These are phyloP conservation scores for Brachyopa scutellaris DNA, from an alignment of 2,888 invertebrate genomes.

Conservation along the genomic window DNA sequence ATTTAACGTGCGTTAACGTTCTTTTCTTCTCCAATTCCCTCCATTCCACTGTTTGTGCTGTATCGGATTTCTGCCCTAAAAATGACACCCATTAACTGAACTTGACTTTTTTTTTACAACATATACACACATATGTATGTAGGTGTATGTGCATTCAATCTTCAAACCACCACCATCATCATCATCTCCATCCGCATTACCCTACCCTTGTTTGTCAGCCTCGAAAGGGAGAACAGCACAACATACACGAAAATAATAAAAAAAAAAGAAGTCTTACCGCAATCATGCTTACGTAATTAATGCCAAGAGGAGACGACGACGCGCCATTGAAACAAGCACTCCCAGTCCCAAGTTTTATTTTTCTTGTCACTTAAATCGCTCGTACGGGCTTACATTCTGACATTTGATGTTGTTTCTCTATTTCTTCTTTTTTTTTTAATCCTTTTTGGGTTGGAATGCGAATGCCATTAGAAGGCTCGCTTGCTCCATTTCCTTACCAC, in stretches of 20 bases:
- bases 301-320: slow-evolving; percentile 49
- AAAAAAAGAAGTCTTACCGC: slow-evolving; percentile 29
- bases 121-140: slow-evolving; percentile 10
- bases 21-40: background rate
- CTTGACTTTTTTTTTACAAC: slow-evolving; percentile 58
- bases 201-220: slow-evolving; percentile 36
- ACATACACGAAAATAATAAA: background rate
- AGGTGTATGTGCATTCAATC: slow-evolving; percentile 2
- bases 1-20: slow-evolving; percentile 17
- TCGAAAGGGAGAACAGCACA: slow-evolving; percentile 1
- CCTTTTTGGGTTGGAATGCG: slow-evolving; percentile 19
- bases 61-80: slow-evolving; percentile 68
- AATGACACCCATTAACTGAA: slow-evolving; percentile 71
- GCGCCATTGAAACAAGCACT: slow-evolving; percentile 19
- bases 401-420: slow-evolving; percentile 10
- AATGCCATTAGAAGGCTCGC: slow-evolving; percentile 35
- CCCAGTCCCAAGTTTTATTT: slow-evolving; percentile 7
- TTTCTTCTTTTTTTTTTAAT: slow-evolving; percentile 24
- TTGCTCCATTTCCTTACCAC: slow-evolving; percentile 6
- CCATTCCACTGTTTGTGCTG: slow-evolving; percentile 7
- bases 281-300: slow-evolving; percentile 66
- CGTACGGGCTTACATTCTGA: slow-evolving; percentile 34
- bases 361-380: slow-evolving; percentile 40
- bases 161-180: slow-evolving; percentile 37
- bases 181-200: slow-evolving; percentile 32